Evolutionary conservation across 2,888 invertebrate genomes (phyloP), one percentile per base, ranked within the genome.

Genomic region (Antheraea yamamai): DNA sequence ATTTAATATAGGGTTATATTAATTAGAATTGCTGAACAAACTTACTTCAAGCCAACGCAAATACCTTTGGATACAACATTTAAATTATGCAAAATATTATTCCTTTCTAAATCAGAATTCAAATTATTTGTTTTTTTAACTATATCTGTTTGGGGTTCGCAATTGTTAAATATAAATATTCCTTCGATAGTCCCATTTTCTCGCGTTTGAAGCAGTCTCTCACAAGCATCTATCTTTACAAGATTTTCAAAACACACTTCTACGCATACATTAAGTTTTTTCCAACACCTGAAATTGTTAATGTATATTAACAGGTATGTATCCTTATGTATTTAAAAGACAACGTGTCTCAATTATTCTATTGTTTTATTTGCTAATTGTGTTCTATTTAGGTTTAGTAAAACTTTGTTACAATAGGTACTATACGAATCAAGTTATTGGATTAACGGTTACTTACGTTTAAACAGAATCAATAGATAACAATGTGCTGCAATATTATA

Each of bases 201-300:
- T 70, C 70, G 76, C 52, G 68, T 66, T 30, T 20, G 70, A 1
- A 78, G 30, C 26, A 79, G 66, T 51, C n/a, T 72, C 68, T 75
- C 51, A 76, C 76, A 76, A 20, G 72, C 75, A 16, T 66, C 73
- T 74, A 75, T 72, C 26, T 64, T 74, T 61, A 75, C n/a, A 7
- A 80, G 72, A 68, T 77, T 73, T 70, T 77, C 74, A 7, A 74
- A 74, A 23, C 70, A 73, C 2, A 79, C 75, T 64, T 76, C 75
- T 35, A 79, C 72, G 1, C 26, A 64, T 1, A 74, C 77, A 18
- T 73, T 72, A 23, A 55, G 10, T 61, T 77, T 78, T 16, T 75
- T 70, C 81, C 81, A 81, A 1, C 72, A 75, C 72, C 79, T 81
- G 74, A 26, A 76, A 76, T 20, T 8, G 18, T 58, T 61, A 73